Evolutionary conservation across 2,797 vertebrate genomes (phyloP), one percentile per base, ranked within the genome.

Genomic region (Rachycentron canadum): DNA sequence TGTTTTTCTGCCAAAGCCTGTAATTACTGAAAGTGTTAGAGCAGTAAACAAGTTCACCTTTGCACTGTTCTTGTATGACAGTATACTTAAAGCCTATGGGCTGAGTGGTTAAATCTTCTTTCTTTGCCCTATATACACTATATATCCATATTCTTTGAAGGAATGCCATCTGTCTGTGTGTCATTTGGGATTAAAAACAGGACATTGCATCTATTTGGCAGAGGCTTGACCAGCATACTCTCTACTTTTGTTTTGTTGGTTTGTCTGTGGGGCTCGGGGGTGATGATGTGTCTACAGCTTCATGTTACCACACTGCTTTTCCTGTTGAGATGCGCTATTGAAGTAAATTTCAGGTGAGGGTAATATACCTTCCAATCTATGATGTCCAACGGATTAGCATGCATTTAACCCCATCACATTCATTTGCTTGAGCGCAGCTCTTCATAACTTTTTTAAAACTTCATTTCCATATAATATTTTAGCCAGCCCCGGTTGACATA

Each of bases 191-290:
- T 61, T 3, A 76, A 43, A 45, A 55, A 30, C 56, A 41, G 16
- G 52, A 53, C 21, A n/a, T 76, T 61, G n/a, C 34, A 59, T 71
- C 66, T 17, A 66, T 60, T 12, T 4, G 36, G 25, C 57, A 72
- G 88, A 84, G 92, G 90, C 78, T 61, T 75, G 85, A 92, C 84
- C 84, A 57, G 38, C 47, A 60, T 30, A 41, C 38, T 47, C 47
- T 89, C 69, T 69, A n/a, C 26, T 63, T 79, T 73, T 80, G 64
- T 71, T 70, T 73, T 63, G 56, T 45, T 71, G 59, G 25, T 80
- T 71, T 79, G 34, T 62, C 21, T 13, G 30, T 32, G 41, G 26
- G 36, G 34, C 59, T 50, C 9, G 43, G 25, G 49, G 61, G 26
- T n/a, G 43, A 14, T 56, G 65, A 55, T 63, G 60, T 19, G 26